A percentile compares a stretch with the other conserved stretches of the same genome.
These are phyloP conservation scores for Aplodontia rufa DNA, from an alignment of 2,113 vertebrate species.

Conservation along the genomic window DNA sequence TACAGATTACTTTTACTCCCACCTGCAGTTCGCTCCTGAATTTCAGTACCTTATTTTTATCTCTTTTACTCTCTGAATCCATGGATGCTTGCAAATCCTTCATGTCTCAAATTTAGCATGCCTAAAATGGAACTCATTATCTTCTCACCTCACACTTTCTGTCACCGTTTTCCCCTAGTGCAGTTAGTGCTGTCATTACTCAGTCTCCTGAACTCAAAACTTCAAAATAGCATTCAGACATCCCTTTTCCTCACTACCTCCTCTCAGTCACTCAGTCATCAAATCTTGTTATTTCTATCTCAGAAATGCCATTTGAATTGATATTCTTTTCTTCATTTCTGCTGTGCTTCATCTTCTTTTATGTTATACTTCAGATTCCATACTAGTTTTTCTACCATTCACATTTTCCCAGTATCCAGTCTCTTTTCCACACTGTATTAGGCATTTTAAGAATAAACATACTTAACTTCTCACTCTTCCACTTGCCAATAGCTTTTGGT, in stretches of 20 bases:
- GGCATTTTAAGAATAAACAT: background rate
- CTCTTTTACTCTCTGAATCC: background rate
- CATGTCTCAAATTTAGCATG: conserved; percentile 14
- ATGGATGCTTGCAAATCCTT: background rate
- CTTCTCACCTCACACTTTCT: background rate
- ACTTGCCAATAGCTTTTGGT: background rate
- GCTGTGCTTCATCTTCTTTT: background rate
- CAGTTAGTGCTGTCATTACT: background rate
- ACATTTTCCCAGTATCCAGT: background rate
- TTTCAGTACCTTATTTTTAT: background rate
- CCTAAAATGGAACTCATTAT: background rate
- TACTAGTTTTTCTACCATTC: background rate
- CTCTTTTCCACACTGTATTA: background rate
- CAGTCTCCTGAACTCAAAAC: background rate
- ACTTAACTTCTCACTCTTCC: background rate
- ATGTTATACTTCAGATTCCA: background rate
- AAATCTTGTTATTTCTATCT: background rate
- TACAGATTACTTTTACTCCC: background rate
- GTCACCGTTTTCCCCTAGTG: background rate
- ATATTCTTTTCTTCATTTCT: background rate
- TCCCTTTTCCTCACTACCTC: background rate
- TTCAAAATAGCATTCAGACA: background rate
- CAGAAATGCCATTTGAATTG: background rate
- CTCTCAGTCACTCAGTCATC: background rate
- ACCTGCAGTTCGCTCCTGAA: background rate